Percentiles rank a stretch among this genome's conserved stretches.
phyloP scores from a whole-genome alignment of 1,140 invertebrate species.

The Brachionus angularis region DNA sequence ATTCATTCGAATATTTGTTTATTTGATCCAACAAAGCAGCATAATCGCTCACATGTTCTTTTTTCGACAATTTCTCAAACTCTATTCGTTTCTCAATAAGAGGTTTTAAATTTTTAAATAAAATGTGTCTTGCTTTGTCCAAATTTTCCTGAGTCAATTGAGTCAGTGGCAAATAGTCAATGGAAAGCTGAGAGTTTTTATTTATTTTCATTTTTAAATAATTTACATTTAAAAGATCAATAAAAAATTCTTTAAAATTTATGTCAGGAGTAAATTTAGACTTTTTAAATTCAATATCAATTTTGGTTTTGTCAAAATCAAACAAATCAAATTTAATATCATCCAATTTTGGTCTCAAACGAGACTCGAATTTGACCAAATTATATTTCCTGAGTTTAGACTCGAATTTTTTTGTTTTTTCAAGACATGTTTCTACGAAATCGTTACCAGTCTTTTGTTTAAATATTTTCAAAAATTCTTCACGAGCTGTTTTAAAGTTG shows the following conservation, averaged over 20 bases:
- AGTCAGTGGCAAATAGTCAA: slow-evolving; percentile 14
- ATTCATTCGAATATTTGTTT: slow-evolving; percentile 58
- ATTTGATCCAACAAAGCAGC: slow-evolving; percentile 43
- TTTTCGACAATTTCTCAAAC: slow-evolving; percentile 46
- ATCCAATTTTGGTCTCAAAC: not conserved
- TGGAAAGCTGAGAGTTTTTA: not conserved
- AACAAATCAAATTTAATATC: slow-evolving; percentile 34
- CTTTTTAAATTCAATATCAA: not conserved
- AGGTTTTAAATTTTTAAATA: not conserved
- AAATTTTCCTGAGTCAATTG: slow-evolving; percentile 3
- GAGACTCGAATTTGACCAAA: slow-evolving; percentile 51
- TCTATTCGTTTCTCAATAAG: slow-evolving; percentile 38
- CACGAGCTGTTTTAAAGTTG: slow-evolving; percentile 56
- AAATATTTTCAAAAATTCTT: slow-evolving; percentile 62
- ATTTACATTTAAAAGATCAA: not conserved
- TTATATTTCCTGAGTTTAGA: slow-evolving; percentile 59
- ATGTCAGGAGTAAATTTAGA: not conserved
- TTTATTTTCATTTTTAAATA: slow-evolving; percentile 10
- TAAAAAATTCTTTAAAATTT: not conserved
- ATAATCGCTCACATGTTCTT: slow-evolving; percentile 42
- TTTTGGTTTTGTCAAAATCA: not conserved
- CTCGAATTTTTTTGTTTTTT: slow-evolving; percentile 47
- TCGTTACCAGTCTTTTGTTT: slow-evolving; percentile 59
- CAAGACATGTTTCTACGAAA: not conserved
- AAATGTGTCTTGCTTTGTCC: not conserved